Evolutionary conservation across 2,797 vertebrate species (phyloP), one percentile per base, ranked within the genome.

Genomic region (Fringilla coelebs): DNA sequence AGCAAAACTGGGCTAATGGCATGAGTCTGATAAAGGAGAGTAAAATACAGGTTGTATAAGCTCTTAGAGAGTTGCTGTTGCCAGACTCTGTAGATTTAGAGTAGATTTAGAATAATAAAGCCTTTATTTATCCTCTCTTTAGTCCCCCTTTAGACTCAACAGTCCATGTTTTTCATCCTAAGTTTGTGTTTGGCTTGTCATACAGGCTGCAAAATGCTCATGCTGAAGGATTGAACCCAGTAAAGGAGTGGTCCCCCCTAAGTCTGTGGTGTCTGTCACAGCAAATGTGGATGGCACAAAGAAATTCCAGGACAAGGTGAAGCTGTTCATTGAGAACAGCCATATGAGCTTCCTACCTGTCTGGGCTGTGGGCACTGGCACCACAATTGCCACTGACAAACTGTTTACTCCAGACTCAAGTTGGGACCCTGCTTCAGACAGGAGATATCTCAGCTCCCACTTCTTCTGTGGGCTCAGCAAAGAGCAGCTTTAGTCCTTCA

Each of bases 371-470:
- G 99, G 99, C 84, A 97, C 96, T 5, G 98, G 99, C 51, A 98
- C 98, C 32, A 98, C 98, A 7, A 98, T 99, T 34, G 97, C 99
- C 96, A 98, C 98, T 0, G 98, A 99, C 96, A 97, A 89, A 68
- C 98, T 98, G 19, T 98, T 99, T 66, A 96, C 94, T 48, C 98
- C 98, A 7, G 97, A 52, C 97, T 99, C n/a, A 97, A 98, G 77
- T 68, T 99, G 26, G 98, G 98, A n/a, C 91, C 98, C 13, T 94
- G 94, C 92, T 98, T 99, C 95, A 99, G 98, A 99, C 98, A 98
- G 34, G 95, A 40, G 17, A 11, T 54, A 18, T 49, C 32, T 51
- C 25, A 25, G 58, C 46, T 80, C 17, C 31, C 0, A 0, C 38
- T 71, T 43, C 36, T 77, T 18, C 24, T 0, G 0, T 17, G n/a